These are phyloP conservation scores for Leucophenga varia DNA, from an alignment of 1,140 invertebrate species.

Conservation along the genomic window DNA sequence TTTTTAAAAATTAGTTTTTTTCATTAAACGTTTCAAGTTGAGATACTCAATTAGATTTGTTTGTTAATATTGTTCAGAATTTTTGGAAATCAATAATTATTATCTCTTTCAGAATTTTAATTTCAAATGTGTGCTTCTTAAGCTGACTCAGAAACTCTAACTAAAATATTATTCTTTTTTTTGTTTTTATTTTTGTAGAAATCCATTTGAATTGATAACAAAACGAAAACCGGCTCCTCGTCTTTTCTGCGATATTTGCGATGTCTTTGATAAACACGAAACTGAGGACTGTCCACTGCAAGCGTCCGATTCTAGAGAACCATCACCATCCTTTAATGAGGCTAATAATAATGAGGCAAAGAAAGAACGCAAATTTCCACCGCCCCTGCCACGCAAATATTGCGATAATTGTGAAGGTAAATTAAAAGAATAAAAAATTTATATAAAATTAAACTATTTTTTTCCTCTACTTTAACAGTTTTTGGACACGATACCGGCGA, in stretches of 20 bases:
- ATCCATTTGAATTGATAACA: conserved; percentile 36
- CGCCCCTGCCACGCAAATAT: conserved; percentile 74
- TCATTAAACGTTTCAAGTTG: no score
- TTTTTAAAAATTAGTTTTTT: no score
- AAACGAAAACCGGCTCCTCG: conserved; percentile 66
- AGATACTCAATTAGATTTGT: no score
- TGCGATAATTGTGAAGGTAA: conserved; percentile 91
- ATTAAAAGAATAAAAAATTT: background rate
- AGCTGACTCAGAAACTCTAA: no score
- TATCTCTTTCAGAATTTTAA: no score
- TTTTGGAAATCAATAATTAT: no score
- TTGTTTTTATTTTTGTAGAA: conserved; percentile 23
- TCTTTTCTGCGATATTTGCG: conserved; percentile 96
- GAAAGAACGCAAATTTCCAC: conserved; percentile 57
- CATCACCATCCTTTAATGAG: conserved; percentile 44
- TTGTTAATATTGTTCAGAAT: no score
- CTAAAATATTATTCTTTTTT: background rate
- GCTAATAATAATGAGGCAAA: conserved; percentile 54
- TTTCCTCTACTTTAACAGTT: conserved; percentile 60
- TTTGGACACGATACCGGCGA: conserved; percentile 79
- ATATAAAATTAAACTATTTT: background rate
- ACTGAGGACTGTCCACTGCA: conserved; percentile 95
- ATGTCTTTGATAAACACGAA: conserved; percentile 93
- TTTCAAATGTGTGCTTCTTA: no score
- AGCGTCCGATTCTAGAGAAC: conserved; percentile 62